Evolutionary conservation across 2,113 vertebrate genomes (phyloP).

Genomic region (Mastomys coucha): DNA sequence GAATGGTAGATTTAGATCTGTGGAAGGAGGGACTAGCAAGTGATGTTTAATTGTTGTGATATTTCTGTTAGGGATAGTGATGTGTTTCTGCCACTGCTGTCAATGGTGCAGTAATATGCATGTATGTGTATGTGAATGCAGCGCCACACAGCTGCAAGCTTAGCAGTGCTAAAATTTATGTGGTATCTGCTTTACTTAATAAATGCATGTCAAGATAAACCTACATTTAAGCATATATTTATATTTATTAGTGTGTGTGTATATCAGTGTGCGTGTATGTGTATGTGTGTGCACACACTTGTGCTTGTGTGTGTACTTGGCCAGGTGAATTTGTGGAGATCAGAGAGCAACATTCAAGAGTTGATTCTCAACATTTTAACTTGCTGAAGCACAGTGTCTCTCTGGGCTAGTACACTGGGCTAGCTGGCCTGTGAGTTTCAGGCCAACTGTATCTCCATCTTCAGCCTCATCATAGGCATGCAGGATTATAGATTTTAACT

Average conservation of each 20-base stretch:
- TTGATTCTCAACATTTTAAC: not conserved
- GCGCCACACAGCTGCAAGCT: not conserved
- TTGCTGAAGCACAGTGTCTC: not conserved
- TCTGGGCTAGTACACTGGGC: not conserved
- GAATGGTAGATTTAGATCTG: not conserved
- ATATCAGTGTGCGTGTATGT: rapidly evolving
- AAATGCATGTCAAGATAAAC: not conserved
- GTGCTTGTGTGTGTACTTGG: not conserved
- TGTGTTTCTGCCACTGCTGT: not conserved
- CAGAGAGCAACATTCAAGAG: not conserved
- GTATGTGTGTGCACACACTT: too few relatives aligned
- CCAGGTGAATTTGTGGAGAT: not conserved
- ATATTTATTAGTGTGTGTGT: not conserved
- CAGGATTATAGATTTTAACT: not conserved
- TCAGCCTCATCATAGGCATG: not conserved
- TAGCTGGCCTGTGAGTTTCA: not conserved
- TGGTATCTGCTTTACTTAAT: not conserved
- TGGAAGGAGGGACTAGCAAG: too few relatives aligned
- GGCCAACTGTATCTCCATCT: not conserved
- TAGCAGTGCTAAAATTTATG: not conserved
- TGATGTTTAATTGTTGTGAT: not conserved
- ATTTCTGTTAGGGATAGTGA: slow-evolving; percentile 2
- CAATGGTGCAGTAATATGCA: not conserved
- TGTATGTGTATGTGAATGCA: not conserved
- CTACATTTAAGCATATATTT: not conserved